Percentiles rank a stretch among this genome's conserved stretches.
phyloP scores from a whole-genome alignment of 2,113 vertebrate species.

The Oncorhynchus gorbuscha region DNA sequence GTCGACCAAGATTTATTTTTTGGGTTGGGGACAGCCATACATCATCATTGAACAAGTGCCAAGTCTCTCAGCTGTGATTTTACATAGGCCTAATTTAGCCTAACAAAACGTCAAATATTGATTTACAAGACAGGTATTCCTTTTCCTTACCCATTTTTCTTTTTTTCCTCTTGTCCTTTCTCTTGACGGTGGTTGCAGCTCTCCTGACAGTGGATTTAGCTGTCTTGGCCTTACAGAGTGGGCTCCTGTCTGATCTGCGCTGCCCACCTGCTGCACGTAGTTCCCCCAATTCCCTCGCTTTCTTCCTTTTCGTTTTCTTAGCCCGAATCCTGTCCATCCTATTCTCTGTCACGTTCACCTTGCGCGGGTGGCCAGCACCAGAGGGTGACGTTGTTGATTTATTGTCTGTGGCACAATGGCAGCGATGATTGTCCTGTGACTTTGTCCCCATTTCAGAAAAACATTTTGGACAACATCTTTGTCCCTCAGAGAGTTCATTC shows the following conservation, averaged over 20 bases:
- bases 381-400: neutral
- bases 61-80: too few relatives aligned
- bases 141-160: constrained; percentile 82
- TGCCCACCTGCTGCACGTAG: constrained; percentile 60
- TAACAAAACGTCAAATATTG: neutral
- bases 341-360: constrained; percentile 56
- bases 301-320: constrained; percentile 90
- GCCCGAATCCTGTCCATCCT: constrained; percentile 68
- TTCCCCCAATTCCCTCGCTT: constrained; percentile 82
- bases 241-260: constrained; percentile 74
- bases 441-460: constrained; percentile 26
- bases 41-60: too few relatives aligned
- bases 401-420: constrained; percentile 20
- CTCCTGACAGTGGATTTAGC: constrained; percentile 77
- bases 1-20: too few relatives aligned
- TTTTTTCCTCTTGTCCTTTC: constrained; percentile 88
- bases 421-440: constrained; percentile 20
- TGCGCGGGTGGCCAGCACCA: constrained; percentile 44
- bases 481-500: constrained; percentile 21
- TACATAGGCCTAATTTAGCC: too few relatives aligned
- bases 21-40: too few relatives aligned
- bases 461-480: constrained; percentile 51
- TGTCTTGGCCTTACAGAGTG: constrained; percentile 74
- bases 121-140: neutral
- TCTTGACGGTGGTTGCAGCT: constrained; percentile 79